Evolutionary conservation across 2,113 vertebrate genomes (phyloP), one percentile per base, ranked within the genome.

Genomic region (Vicugna pacos): DNA sequence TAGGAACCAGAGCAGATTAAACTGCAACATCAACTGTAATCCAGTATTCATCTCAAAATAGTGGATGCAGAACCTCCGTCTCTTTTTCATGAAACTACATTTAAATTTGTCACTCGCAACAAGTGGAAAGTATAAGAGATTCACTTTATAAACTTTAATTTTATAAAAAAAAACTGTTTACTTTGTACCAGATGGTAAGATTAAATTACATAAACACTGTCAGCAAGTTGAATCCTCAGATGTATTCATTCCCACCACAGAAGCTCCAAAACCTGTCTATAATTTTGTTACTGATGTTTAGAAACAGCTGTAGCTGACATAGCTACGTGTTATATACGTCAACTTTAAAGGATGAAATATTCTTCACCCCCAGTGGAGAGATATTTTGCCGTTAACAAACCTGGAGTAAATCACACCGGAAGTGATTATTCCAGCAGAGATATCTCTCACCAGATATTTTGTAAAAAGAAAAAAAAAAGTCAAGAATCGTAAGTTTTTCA

Each of bases 131-230:
- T 98, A 92, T 95, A 93, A 93, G 95, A 79, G 98, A 96, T 97
- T 98, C 98, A 96, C 96, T 98, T 98, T 98, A 97, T 98, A 98
- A 98, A 99, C 97, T 99, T 98, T 98, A 98, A 98, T 98, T 98
- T 98, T 97, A 98, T 97, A 97, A 98, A 99, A 99, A 98, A 98
- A 99, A 99, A 99, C 97, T 98, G 99, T 99, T 99, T 99, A 99
- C 98, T 99, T 99, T 98, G 98, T 98, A 98, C 99, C 99, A 99
- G 99, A 99, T 99, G 99, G 99, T 98, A 98, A 99, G 98, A 99
- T 99, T 99, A 99, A 99, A 99, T 99, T 99, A 99, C 99, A 99
- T 98, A 99, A 99, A 99, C 98, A 99, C 98, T 98, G 99, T 99
- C 99, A 99, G 99, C 99, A 99, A 99, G 97, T 98, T 98, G 98